phyloP scores from a whole-genome alignment of 1,140 invertebrate genomes.

The Tribolium castaneum region DNA sequence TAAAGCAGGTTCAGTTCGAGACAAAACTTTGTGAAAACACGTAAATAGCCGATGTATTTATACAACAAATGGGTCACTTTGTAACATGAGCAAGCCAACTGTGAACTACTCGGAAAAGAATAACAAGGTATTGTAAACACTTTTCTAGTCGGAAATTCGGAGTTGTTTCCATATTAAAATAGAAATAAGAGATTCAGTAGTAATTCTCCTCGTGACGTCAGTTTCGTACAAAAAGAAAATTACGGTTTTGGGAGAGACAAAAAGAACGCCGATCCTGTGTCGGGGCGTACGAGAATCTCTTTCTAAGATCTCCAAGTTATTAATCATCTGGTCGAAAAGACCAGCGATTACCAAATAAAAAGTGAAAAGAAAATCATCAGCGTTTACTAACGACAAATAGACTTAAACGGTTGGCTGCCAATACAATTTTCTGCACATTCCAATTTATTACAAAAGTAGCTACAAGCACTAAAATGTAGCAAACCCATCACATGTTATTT shows the following conservation, averaged over 20 bases:
- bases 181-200: background rate
- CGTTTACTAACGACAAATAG: background rate
- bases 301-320: slow-evolving; percentile 35
- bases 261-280: slow-evolving; percentile 32
- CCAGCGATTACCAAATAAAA: slow-evolving; percentile 38
- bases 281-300: slow-evolving; percentile 32
- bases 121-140: background rate
- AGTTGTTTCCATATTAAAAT: slow-evolving; percentile 14
- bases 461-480: background rate
- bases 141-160: background rate
- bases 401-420: background rate
- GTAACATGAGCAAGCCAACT: background rate
- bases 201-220: slow-evolving; percentile 38
- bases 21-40: slow-evolving; percentile 22
- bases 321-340: slow-evolving; percentile 38
- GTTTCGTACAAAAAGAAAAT: slow-evolving; percentile 38
- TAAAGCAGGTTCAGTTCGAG: slow-evolving; percentile 6
- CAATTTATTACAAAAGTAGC: background rate
- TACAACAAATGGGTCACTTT: background rate
- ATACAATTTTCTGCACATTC: no score
- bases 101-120: no score
- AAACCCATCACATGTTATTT: slow-evolving; percentile 16
- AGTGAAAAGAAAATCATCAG: background rate
- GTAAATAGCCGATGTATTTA: slow-evolving; percentile 12
- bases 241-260: slow-evolving; percentile 36